Evolutionary conservation across 2,797 vertebrate genomes (phyloP).

Genomic region (Betta splendens): DNA sequence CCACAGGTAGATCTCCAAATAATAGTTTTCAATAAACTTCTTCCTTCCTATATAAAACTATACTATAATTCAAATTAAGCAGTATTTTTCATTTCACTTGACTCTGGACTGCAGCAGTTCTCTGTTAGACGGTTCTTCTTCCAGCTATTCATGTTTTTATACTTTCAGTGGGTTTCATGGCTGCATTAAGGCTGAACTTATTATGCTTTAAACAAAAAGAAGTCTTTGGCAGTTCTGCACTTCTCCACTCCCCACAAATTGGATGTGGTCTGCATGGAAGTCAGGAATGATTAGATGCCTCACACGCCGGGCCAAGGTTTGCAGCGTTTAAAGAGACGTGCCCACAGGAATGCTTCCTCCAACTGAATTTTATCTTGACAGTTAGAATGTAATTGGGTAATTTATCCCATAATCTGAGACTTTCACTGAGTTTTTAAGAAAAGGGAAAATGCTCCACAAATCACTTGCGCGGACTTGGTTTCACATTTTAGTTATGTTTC

Average conservation of each 20-base stretch:
- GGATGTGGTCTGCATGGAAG: slow-evolving; percentile 40
- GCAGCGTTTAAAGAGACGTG: slow-evolving; percentile 25
- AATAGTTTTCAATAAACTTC: too few species aligned
- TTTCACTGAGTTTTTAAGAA: neutral
- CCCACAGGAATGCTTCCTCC: slow-evolving; percentile 19
- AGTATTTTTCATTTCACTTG: too few species aligned
- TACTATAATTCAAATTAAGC: too few species aligned
- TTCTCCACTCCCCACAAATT: slow-evolving; percentile 46
- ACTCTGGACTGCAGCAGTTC: neutral
- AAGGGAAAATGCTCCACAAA: neutral
- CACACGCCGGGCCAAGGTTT: slow-evolving; percentile 20
- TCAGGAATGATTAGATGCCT: slow-evolving; percentile 21
- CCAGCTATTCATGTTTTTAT: slow-evolving; percentile 5
- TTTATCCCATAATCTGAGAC: slow-evolving; percentile 8
- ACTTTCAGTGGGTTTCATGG: slow-evolving; percentile 12
- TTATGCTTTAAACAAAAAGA: slow-evolving; percentile 39
- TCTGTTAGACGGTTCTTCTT: slow-evolving; percentile 9
- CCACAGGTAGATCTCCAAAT: too few species aligned
- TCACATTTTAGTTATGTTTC: too few species aligned
- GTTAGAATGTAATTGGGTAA: slow-evolving; percentile 10
- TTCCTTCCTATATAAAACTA: too few species aligned
- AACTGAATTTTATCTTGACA: slow-evolving; percentile 26
- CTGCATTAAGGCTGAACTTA: slow-evolving; percentile 35
- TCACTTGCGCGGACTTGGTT: neutral
- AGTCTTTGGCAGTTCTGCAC: slow-evolving; percentile 29